Evolutionary conservation across 2,888 invertebrate species (phyloP).

Genomic region (Habroteleia sp.): DNA sequence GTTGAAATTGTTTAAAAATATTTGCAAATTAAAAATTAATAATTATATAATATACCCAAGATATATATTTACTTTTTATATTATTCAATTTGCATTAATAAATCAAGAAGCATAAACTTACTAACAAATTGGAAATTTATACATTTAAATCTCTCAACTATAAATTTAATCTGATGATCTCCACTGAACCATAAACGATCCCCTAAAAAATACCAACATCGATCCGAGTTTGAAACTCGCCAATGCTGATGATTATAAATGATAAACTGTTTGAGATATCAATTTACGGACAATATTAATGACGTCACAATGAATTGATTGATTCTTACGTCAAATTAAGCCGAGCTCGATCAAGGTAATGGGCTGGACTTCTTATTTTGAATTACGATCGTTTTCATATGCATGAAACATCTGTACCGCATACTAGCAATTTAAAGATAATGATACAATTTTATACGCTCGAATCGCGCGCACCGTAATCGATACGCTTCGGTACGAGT

Average conservation of each 20-base stretch:
- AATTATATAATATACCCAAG: no score
- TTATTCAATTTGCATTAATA: no score
- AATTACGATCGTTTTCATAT: constrained; percentile 57
- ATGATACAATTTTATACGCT: constrained; percentile 61
- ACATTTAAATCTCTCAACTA: no score
- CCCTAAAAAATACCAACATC: no score
- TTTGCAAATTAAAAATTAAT: no score
- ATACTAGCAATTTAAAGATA: constrained; percentile 56
- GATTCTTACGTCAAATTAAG: constrained; percentile 51
- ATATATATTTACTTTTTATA: no score
- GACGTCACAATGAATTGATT: constrained; percentile 25
- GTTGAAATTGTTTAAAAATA: no score
- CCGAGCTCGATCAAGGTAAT: constrained; percentile 27
- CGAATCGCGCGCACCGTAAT: constrained; percentile 49
- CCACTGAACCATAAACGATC: no score
- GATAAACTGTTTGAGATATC: constrained; percentile 19
- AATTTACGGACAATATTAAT: constrained; percentile 28
- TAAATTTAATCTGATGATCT: no score
- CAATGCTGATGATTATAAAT: constrained; percentile 5
- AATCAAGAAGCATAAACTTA: no score
- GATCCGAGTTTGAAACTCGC: no score
- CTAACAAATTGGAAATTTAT: no score
- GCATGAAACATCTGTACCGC: constrained; percentile 47
- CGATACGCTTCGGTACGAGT: constrained; percentile 47
- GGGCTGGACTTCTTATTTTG: constrained; percentile 38